Base-by-base conservation (phyloP, 2,797 vertebrate genomes). In the Pangasius larnaudii region DNA sequence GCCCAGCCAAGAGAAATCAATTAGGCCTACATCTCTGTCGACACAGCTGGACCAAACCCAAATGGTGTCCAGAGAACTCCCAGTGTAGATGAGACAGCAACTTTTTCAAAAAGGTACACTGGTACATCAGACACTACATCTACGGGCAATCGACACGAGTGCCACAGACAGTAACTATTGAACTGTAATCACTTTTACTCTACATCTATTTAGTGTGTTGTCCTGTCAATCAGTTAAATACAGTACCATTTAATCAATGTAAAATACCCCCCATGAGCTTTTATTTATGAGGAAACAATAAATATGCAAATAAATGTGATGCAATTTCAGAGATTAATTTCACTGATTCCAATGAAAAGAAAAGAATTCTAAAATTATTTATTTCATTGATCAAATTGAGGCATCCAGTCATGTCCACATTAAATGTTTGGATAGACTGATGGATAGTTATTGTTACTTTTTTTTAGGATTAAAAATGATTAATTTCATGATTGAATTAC, bases 41-140 rank as follows among this genome's bases (percentile, higher is more conserved):
- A 67, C 36, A 19, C 71, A 51, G 75, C 87, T 84, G 87, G 63
- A 39, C 63, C 53, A 33, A 72, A 81, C 51, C 63, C 87, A 88
- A 84, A 77, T 33, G 3, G 36, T 77, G 83, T 85, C 83, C 39
- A 61, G 51, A 80, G 71, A 42, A 59, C 79, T 84, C 71, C 87
- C 82, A 82, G 65, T 72, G 78, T 19, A 59, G 63, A 81, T 72
- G 78, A 87, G 63, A 69, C 86, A 87, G 71, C 59, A 65, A 65
- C 30, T 42, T 77, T 56, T 84, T 63, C 30, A 39, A 65, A 59
- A 65, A 42, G 56, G 58, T n/a, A 36, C 53, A 80, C 56, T 19
- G 33, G 9, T 39, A 30, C n/a, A 56, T 69, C 77, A 49, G 30
- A 71, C 63, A 46, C 51, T 79, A 79, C 77, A 58, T 36, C 77